A percentile compares a stretch with the other conserved stretches of the same genome.
Evolutionary conservation across 2,113 vertebrate species (phyloP).

Genomic region (Symphodus melops): DNA sequence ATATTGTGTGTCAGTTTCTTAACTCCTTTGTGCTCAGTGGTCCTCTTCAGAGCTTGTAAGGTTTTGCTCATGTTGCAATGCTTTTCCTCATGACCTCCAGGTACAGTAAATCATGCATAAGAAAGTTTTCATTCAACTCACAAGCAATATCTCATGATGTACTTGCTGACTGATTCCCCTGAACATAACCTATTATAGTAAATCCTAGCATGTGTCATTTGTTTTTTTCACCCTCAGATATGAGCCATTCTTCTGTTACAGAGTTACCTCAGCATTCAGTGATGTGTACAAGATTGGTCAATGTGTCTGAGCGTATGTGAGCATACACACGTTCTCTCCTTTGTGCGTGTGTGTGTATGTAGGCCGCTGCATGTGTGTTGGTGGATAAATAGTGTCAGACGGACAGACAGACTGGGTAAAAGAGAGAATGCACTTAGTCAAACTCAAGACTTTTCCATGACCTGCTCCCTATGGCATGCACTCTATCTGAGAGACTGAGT

Average conservation of each 20-base stretch:
- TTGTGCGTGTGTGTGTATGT: conserved; percentile 10
- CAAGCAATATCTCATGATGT: conserved; percentile 40
- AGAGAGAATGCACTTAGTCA: conserved; percentile 76
- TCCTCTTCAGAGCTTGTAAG: background rate
- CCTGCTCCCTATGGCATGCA: conserved; percentile 81
- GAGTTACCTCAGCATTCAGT: conserved; percentile 78
- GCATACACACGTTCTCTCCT: conserved; percentile 39
- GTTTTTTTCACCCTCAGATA: conserved; percentile 73
- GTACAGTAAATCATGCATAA: conserved; percentile 27
- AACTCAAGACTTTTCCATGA: conserved; percentile 84
- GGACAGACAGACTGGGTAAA: conserved; percentile 69
- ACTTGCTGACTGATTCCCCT: conserved; percentile 50
- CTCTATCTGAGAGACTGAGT: conserved; percentile 78
- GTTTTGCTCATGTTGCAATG: conserved; percentile 13
- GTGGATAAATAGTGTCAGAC: conserved; percentile 49
- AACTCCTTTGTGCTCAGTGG: conserved; percentile 18
- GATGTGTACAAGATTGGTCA: conserved; percentile 64
- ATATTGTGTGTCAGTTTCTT: conserved; percentile 1
- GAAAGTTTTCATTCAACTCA: conserved; percentile 29
- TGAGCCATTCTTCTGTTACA: conserved; percentile 69
- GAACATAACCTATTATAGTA: conserved; percentile 74
- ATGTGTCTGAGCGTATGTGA: conserved; percentile 60
- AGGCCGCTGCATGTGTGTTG: conserved; percentile 11
- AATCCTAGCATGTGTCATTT: conserved; percentile 70
- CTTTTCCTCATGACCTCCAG: background rate